phyloP scores from a whole-genome alignment of 2,113 vertebrate species.

The Gadus macrocephalus region DNA sequence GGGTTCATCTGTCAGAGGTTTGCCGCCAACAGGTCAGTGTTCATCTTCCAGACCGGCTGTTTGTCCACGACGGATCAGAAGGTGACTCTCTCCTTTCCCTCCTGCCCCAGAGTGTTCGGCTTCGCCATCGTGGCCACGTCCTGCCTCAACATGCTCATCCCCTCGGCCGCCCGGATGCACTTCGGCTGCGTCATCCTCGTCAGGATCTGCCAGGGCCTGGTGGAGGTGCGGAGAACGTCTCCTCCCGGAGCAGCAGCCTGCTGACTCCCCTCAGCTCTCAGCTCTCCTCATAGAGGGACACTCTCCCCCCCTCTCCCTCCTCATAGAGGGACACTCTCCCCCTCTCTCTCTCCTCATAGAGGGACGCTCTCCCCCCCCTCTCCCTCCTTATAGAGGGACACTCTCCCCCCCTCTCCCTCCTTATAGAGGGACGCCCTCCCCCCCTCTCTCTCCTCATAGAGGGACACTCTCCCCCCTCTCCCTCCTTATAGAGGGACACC shows the following conservation, averaged over 20 bases:
- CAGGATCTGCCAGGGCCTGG: slow-evolving; percentile 85
- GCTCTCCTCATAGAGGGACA: neutral
- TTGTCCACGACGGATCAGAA: too few relatives aligned
- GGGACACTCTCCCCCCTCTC: too few relatives aligned
- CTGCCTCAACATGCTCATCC: slow-evolving; percentile 87
- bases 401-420: too few relatives aligned
- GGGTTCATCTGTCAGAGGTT: slow-evolving; percentile 92
- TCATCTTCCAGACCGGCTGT: neutral
- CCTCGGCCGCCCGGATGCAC: slow-evolving; percentile 81
- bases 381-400: too few relatives aligned
- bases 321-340: too few relatives aligned
- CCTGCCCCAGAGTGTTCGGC: slow-evolving; percentile 80
- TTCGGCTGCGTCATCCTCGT: slow-evolving; percentile 87
- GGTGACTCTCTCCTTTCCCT: too few relatives aligned
- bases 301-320: too few relatives aligned
- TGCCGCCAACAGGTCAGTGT: slow-evolving; percentile 84
- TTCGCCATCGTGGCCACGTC: slow-evolving; percentile 90
- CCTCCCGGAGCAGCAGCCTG: neutral
- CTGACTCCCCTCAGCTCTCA: neutral
- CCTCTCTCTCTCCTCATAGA: too few relatives aligned
- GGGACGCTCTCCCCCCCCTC: too few relatives aligned
- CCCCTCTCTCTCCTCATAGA: too few relatives aligned
- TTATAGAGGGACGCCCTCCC: too few relatives aligned
- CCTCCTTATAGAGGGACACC: too few relatives aligned
- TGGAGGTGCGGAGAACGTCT: slow-evolving; percentile 73